Percentiles rank a stretch among this genome's conserved stretches.
Conservation (phyloP, 1,140 invertebrate genomes). For the Danaus melanippus region DNA sequence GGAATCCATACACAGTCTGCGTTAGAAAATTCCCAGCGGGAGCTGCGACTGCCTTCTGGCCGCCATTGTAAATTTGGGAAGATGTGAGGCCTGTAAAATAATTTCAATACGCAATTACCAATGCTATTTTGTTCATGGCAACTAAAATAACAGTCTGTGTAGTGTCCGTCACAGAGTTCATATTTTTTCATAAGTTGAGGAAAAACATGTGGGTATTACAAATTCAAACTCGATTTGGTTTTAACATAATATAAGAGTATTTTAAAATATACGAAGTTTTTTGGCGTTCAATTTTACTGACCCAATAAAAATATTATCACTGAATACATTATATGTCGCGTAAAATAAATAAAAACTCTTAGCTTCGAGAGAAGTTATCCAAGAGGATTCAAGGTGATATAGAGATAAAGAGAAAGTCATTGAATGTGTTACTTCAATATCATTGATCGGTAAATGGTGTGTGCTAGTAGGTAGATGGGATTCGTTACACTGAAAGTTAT, state of each 20-base stretch:
- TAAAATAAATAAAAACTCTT: slow-evolving; percentile 2
- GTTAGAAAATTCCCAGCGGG: slow-evolving; percentile 69
- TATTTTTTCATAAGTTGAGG: no score
- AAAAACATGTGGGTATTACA: no score
- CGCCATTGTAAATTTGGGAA: slow-evolving; percentile 28
- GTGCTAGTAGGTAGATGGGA: slow-evolving; percentile 46
- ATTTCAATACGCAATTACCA: no score
- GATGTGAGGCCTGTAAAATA: no score
- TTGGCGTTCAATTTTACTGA: no score
- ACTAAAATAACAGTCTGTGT: no score
- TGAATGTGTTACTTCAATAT: slow-evolving; percentile 48
- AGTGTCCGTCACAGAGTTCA: no score
- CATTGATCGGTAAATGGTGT: slow-evolving; percentile 57
- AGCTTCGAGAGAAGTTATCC: no score
- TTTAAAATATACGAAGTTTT: no score
- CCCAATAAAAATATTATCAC: slow-evolving; percentile 6
- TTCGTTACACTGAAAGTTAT: slow-evolving; percentile 40
- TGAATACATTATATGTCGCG: slow-evolving; percentile 4
- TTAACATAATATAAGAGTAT: no score
- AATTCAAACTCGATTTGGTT: no score
- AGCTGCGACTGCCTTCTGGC: slow-evolving; percentile 22
- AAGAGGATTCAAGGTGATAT: slow-evolving; percentile 18
- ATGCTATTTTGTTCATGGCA: no score
- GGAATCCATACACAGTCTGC: slow-evolving; percentile 91
- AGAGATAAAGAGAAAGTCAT: slow-evolving; percentile 36